These are phyloP conservation scores for Vanessa atalanta DNA, from an alignment of 1,140 invertebrate genomes.

Conservation along the genomic window DNA sequence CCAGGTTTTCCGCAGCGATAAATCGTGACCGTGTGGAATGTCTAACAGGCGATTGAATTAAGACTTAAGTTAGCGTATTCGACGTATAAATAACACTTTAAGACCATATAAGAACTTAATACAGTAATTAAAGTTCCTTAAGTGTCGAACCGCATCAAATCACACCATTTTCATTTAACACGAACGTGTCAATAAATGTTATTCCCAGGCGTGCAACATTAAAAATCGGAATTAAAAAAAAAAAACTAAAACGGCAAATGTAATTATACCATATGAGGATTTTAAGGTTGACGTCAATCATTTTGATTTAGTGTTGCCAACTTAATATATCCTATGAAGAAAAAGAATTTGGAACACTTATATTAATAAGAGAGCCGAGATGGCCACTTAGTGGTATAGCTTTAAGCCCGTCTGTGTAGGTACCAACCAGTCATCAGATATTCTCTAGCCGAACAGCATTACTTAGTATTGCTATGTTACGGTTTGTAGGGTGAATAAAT, in stretches of 20 bases:
- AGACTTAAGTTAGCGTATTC: conserved; percentile 29
- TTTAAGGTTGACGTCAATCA: conserved; percentile 19
- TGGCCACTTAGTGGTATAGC: too few species aligned
- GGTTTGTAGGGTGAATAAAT: too few species aligned
- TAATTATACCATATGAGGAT: conserved; percentile 24
- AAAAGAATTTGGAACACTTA: neutral
- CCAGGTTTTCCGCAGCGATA: conserved; percentile 11
- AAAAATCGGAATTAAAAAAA: neutral
- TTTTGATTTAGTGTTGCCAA: conserved; percentile 15
- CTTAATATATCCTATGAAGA: neutral
- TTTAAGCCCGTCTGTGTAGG: too few species aligned
- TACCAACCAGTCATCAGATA: too few species aligned
- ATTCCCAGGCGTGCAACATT: conserved; percentile 4
- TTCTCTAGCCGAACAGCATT: too few species aligned
- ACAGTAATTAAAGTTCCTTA: conserved; percentile 40
- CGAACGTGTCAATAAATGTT: conserved; percentile 15
- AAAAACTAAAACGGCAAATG: conserved; percentile 18
- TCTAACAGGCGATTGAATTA: conserved; percentile 31
- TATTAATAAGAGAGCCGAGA: neutral
- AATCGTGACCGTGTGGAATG: conserved; percentile 17
- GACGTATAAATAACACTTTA: conserved; percentile 38
- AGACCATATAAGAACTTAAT: conserved; percentile 38
- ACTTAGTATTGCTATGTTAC: too few species aligned
- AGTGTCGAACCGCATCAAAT: conserved; percentile 38
- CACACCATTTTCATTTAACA: conserved; percentile 25